phyloP scores from a whole-genome alignment of 1,140 invertebrate genomes.

The Planococcus citri region DNA sequence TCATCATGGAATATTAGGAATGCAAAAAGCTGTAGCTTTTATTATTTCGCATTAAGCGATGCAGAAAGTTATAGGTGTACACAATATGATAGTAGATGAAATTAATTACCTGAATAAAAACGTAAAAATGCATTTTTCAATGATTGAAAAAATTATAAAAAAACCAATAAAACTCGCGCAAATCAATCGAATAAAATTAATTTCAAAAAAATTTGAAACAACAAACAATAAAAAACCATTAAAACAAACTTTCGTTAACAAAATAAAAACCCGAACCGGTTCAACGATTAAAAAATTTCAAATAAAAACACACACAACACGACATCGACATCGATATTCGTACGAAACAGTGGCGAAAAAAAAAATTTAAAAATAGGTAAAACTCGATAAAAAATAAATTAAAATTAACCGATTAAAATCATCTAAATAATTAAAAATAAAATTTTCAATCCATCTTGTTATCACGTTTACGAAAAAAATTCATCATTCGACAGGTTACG shows the following conservation, averaged over 20 bases:
- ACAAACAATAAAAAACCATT: neutral
- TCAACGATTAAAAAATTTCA: no score
- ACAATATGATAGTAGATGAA: no score
- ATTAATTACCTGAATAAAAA: neutral
- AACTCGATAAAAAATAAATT: no score
- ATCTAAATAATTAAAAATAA: no score
- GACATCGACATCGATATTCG: neutral
- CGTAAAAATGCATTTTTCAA: neutral
- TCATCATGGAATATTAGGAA: no score
- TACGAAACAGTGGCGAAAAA: no score
- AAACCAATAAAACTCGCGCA: neutral
- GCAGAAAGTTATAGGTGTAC: no score
- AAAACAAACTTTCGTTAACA: neutral
- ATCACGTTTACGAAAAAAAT: neutral
- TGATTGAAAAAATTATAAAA: neutral
- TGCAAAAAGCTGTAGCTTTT: no score
- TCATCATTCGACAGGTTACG: neutral
- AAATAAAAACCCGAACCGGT: neutral
- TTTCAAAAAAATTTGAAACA: no score
- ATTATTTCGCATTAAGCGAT: no score
- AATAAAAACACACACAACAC: neutral
- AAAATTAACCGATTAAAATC: no score
- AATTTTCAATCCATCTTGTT: neutral
- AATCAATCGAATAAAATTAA: neutral
- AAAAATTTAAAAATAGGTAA: no score